These are phyloP conservation scores for Chrysolina americana DNA, from an alignment of 2,888 invertebrate species.

Conservation along the genomic window DNA sequence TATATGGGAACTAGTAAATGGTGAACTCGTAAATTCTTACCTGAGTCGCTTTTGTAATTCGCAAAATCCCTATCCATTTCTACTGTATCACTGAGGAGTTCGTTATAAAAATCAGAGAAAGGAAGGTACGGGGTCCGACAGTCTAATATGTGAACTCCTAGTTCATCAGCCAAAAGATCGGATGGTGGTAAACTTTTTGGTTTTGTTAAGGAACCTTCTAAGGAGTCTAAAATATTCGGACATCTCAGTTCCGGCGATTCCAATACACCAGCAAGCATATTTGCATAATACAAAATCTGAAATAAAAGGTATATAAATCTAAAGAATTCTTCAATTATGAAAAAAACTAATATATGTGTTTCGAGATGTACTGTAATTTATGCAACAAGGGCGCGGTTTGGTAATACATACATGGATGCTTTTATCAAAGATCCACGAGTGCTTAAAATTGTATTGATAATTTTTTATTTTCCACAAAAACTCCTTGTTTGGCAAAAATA, in stretches of 20 bases:
- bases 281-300: slow-evolving; percentile 89
- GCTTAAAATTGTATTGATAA: too few relatives aligned
- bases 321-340: too few relatives aligned
- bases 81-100: slow-evolving; percentile 91
- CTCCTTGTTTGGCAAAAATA: too few relatives aligned
- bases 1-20: neutral
- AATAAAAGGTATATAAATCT: slow-evolving; percentile 46
- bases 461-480: too few relatives aligned
- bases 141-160: slow-evolving; percentile 84
- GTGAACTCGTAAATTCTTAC: slow-evolving; percentile 44
- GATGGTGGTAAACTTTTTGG: slow-evolving; percentile 69
- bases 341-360: too few relatives aligned
- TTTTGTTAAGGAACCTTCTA: slow-evolving; percentile 60
- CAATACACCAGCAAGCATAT: slow-evolving; percentile 86
- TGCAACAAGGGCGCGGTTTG: too few relatives aligned
- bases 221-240: slow-evolving; percentile 71
- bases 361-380: too few relatives aligned
- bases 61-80: slow-evolving; percentile 96
- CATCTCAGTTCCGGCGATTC: slow-evolving; percentile 78
- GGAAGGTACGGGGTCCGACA: slow-evolving; percentile 87
- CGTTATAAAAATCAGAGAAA: slow-evolving; percentile 94
- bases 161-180: slow-evolving; percentile 80
- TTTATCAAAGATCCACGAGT: too few relatives aligned
- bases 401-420: too few relatives aligned
- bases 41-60: slow-evolving; percentile 83